Base-by-base conservation (phyloP, 2,888 invertebrate genomes). In the Dorcus parallelipipedus region DNA sequence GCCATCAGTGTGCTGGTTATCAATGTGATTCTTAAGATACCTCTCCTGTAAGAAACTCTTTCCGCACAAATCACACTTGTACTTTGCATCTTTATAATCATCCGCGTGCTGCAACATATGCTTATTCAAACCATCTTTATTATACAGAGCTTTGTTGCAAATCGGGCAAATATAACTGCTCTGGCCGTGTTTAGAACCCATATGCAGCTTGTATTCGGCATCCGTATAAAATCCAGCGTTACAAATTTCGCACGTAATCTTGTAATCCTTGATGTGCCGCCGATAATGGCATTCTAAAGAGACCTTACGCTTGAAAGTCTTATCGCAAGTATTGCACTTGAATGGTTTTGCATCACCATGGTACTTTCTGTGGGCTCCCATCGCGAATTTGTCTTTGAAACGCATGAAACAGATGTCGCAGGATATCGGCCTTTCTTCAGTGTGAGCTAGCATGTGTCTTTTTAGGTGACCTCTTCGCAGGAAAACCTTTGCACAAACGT, bases 281-380 rank as follows among this genome's bases (percentile, higher is more conserved):
- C 81, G 76, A 0, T 80, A 73, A 66, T 88, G 87, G 0, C 82
- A 79, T 48, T 82, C 84, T 58, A 87, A 70, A 62, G 85, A 84
- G 59, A 84, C 84, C 62, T 83, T 82, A 43, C 84, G 84, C 0
- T 83, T 79, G 65, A 86, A 83, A 65, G 82, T 83, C 66, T 83
- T 83, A 0, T 84, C 83, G 62, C 86, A 87, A 1, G 83, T 77
- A 0, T 83, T 78, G 63, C 86, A 86, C 1, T 84, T 77, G 58
- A 82, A 83, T 49, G 81, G 82, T 33, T 33, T 33, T 9, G 83
- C 83, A 0, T 82, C 82, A 41, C 80, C 81, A 61, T 85, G 85
- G 49, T 80, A 81, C 4, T 79, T 73, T 78, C 82, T 81, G 64
- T 84, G 84, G 2, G 69, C 71, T 7, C 68, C 72, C 1, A 78